Base-by-base conservation (phyloP, 2,888 invertebrate species). In the Epiblema foenella region DNA sequence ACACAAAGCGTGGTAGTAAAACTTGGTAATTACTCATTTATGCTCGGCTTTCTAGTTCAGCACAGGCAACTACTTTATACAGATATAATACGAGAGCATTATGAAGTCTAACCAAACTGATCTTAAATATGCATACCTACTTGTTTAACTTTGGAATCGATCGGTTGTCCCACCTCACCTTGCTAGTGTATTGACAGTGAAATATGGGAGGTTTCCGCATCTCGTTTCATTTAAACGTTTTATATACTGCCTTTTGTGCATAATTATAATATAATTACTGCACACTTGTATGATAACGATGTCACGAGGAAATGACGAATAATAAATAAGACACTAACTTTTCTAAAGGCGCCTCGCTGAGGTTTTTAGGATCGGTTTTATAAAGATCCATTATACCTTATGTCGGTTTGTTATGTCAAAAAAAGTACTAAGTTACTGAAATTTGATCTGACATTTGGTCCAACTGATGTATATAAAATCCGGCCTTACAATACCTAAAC, bases 111-210 rank as follows among this genome's bases (percentile, higher is more conserved):
- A 67, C 51, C 62, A 29, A 54, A 51, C n/a, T 49, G 54, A 15
- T 54, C 49, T 66, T 66, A 60, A 60, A 29, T 66, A 57, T 46
- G 42, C 54, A 66, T 65, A 42, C 42, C 52, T 39, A 68, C 52
- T 65, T 70, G 59, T 70, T 70, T 54, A 37, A 69, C 54, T 59
- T 65, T 52, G 52, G 54, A 42, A 60, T 70, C 65, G 54, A 65
- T 69, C 42, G 29, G n/a, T 46, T 52, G 51, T 11, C 24, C 65
- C 52, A 29, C 46, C 39, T 52, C 29, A 56, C 11, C 63, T 64
- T 64, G 37, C 62, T 37, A 4, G 58, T 17, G 46, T 29, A 64
- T 64, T 58, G 69, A 63, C 57, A 63, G 39, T 63, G 51, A 64
- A 51, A 69, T 69, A 69, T 68, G 62, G 20, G 62, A 9, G 17